phyloP scores from a whole-genome alignment of 2,888 invertebrate genomes.

The Acanthopleura granulata region DNA sequence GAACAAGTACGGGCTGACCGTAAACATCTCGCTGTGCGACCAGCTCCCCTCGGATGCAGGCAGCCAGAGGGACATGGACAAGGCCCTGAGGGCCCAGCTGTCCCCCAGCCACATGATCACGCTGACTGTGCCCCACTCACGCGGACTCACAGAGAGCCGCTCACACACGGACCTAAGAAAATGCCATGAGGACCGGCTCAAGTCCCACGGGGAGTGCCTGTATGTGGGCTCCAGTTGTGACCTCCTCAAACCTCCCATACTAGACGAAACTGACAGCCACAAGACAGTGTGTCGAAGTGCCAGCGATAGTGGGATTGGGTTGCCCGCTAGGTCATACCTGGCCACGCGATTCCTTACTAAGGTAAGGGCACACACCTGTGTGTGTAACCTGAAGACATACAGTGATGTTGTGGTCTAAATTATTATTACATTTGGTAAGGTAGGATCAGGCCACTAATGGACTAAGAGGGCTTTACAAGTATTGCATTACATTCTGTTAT shows the following conservation, averaged over 20 bases:
- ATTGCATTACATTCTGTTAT: too few species aligned
- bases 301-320: conserved; percentile 18
- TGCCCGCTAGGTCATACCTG: not conserved
- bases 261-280: not conserved
- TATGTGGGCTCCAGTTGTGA: conserved; percentile 8
- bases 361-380: not conserved
- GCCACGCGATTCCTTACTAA: not conserved
- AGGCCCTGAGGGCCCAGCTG: not conserved
- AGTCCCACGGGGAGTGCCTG: not conserved
- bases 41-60: not conserved
- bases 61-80: not conserved
- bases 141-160: not conserved
- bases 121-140: not conserved
- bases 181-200: not conserved
- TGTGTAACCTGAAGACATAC: too few species aligned
- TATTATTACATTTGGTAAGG: too few species aligned
- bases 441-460: too few species aligned
- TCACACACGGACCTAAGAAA: not conserved
- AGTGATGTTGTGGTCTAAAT: too few species aligned
- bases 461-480: too few species aligned
- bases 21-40: conserved; percentile 1
- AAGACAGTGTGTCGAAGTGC: conserved; percentile 20
- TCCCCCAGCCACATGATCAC: not conserved
- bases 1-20: not conserved
- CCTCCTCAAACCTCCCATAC: not conserved